These are phyloP conservation scores for Yoshiicerus persimilis DNA, from an alignment of 1,140 invertebrate species.

Conservation along the genomic window DNA sequence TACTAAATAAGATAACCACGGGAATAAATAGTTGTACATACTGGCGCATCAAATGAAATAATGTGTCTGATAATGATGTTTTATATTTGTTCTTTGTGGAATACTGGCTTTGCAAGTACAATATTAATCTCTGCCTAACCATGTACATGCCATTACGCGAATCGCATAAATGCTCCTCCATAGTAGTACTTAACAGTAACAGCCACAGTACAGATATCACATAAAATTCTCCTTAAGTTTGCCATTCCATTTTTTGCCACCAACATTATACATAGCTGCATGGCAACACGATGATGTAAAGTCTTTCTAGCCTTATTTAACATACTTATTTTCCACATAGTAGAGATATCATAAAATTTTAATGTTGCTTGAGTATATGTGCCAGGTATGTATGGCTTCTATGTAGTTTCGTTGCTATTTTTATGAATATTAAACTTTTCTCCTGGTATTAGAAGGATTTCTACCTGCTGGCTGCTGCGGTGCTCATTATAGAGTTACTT, in stretches of 20 bases:
- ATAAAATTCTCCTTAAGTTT: not conserved
- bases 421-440: not conserved
- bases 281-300: no score
- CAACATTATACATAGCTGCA: no score
- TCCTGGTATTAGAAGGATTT: not conserved
- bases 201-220: not conserved
- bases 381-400: not conserved
- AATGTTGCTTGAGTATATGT: not conserved
- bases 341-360: not conserved
- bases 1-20: not conserved
- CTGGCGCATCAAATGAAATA: not conserved
- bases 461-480: not conserved
- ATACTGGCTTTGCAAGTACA: not conserved
- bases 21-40: no score
- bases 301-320: not conserved
- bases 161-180: no score
- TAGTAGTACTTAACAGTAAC: no score
- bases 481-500: not conserved
- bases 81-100: not conserved
- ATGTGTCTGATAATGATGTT: not conserved
- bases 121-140: not conserved
- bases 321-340: not conserved
- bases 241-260: not conserved
- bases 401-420: not conserved
- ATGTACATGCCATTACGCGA: not conserved